These are phyloP conservation scores for Eustalomyia histrio DNA, from an alignment of 2,888 invertebrate genomes.

Conservation along the genomic window DNA sequence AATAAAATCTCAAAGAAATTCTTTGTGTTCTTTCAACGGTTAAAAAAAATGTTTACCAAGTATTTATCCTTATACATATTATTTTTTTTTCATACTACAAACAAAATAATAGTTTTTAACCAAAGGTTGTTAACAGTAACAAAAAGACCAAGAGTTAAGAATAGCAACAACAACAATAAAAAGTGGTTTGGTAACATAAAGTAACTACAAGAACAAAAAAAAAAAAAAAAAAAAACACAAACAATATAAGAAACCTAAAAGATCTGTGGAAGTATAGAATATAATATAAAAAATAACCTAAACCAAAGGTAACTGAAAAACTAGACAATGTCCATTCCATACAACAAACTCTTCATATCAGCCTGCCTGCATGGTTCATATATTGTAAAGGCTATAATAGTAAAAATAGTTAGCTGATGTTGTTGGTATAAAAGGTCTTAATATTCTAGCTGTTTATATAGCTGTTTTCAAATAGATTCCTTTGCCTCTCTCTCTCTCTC, in stretches of 20 bases:
- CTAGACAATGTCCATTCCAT: slow-evolving; percentile 58
- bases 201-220: not conserved
- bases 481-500: slow-evolving; percentile 11
- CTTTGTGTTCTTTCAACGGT: slow-evolving; percentile 56
- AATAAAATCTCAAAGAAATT: slow-evolving; percentile 19
- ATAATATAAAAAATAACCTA: slow-evolving; percentile 29
- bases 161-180: slow-evolving; percentile 12
- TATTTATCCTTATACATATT: slow-evolving; percentile 19
- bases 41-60: slow-evolving; percentile 28
- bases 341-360: not conserved
- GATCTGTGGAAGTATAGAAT: slow-evolving; percentile 40
- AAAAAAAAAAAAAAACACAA: not conserved
- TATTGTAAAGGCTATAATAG: not conserved
- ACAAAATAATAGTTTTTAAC: slow-evolving; percentile 31
- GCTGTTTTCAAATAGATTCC: slow-evolving; percentile 61
- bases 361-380: not conserved
- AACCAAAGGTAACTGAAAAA: slow-evolving; percentile 55
- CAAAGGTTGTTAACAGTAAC: slow-evolving; percentile 60
- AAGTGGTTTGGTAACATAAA: slow-evolving; percentile 62
- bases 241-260: no score
- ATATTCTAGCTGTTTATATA: slow-evolving; percentile 64
- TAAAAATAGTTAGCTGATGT: not conserved
- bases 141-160: slow-evolving; percentile 25
- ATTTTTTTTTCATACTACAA: not conserved
- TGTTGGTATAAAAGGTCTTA: slow-evolving; percentile 53